Percentiles rank a stretch among this genome's conserved stretches.
Evolutionary conservation across 2,888 invertebrate genomes (phyloP).

Genomic region (Cephus pulcher): DNA sequence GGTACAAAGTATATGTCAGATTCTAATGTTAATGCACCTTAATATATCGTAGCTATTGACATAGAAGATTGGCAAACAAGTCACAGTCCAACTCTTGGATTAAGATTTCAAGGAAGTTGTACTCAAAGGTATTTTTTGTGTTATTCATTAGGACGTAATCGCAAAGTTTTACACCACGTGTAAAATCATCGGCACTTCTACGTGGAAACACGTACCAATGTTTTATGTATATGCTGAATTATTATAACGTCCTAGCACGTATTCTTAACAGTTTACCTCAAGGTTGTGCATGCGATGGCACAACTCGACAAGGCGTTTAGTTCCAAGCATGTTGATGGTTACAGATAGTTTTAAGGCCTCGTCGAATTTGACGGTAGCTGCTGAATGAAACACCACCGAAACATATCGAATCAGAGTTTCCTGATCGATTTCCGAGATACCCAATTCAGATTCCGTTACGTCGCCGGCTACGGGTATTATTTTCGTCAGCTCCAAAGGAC

Average conservation of each 20-base stretch:
- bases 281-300: constrained; percentile 78
- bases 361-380: constrained; percentile 86
- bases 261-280: constrained; percentile 67
- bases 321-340: constrained; percentile 82
- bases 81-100: not conserved
- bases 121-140: not conserved
- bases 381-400: constrained; percentile 84
- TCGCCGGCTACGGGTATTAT: constrained; percentile 75
- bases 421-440: constrained; percentile 70
- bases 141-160: not conserved
- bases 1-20: not conserved
- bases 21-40: not conserved
- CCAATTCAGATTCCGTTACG: constrained; percentile 72
- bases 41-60: not conserved
- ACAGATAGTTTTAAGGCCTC: constrained; percentile 79
- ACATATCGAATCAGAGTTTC: constrained; percentile 71
- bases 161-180: not conserved
- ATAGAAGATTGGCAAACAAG: not conserved
- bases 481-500: constrained; percentile 73
- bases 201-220: not conserved
- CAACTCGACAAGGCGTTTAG: constrained; percentile 76
- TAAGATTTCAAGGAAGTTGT: not conserved
- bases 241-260: not conserved
- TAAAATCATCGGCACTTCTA: not conserved
- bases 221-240: not conserved